Evolutionary conservation across 2,113 vertebrate species (phyloP).

Genomic region (Takifugu flavidus): DNA sequence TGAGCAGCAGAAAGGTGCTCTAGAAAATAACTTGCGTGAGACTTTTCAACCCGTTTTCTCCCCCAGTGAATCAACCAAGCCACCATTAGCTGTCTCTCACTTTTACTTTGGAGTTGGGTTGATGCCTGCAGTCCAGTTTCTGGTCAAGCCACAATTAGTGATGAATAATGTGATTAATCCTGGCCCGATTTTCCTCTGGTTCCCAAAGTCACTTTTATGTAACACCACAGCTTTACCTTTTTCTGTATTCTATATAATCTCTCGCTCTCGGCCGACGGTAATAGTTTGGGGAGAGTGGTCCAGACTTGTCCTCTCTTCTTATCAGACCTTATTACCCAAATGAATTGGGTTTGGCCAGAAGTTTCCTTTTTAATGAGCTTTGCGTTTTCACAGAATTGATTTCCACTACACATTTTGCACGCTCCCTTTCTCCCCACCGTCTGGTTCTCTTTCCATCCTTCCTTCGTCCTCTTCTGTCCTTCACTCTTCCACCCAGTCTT

Average conservation of each 20-base stretch:
- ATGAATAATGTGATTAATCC: slow-evolving; percentile 57
- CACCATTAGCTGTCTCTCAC: slow-evolving; percentile 29
- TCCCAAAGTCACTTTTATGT: slow-evolving; percentile 33
- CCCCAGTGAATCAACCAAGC: slow-evolving; percentile 4
- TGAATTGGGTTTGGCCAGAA: slow-evolving; percentile 71
- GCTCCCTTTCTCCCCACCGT: slow-evolving; percentile 35
- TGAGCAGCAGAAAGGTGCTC: slow-evolving; percentile 2
- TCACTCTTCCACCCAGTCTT: slow-evolving; percentile 52
- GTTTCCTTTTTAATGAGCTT: slow-evolving; percentile 79
- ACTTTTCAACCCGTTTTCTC: slow-evolving; percentile 25
- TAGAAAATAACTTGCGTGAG: not conserved
- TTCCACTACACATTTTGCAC: slow-evolving; percentile 61
- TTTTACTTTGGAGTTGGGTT: slow-evolving; percentile 34
- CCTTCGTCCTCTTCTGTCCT: slow-evolving; percentile 45
- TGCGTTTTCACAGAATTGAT: slow-evolving; percentile 73
- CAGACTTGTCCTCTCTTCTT: slow-evolving; percentile 64
- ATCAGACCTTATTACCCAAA: slow-evolving; percentile 75
- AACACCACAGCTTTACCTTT: slow-evolving; percentile 13
- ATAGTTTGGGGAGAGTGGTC: slow-evolving; percentile 49
- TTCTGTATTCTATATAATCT: slow-evolving; percentile 33
- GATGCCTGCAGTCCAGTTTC: slow-evolving; percentile 47
- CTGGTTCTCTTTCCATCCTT: slow-evolving; percentile 41
- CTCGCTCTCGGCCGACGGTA: slow-evolving; percentile 49
- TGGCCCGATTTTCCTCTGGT: slow-evolving; percentile 40
- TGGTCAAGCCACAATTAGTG: slow-evolving; percentile 43